Percentiles rank a stretch among this genome's conserved stretches.
Evolutionary conservation across 1,140 invertebrate genomes (phyloP).

Genomic region (Thaumatotibia leucotreta): DNA sequence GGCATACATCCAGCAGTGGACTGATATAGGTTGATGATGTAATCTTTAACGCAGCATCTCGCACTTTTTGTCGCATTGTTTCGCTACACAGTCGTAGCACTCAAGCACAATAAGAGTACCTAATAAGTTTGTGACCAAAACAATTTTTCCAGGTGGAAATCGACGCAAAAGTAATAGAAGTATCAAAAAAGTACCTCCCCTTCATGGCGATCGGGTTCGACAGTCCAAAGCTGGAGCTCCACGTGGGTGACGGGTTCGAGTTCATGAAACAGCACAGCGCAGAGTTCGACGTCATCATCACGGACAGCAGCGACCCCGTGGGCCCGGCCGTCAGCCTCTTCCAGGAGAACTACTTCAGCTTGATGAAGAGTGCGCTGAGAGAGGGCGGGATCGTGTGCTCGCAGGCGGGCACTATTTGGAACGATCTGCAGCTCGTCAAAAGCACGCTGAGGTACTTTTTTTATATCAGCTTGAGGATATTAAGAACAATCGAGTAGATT

Average conservation of each 20-base stretch:
- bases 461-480: too few relatives aligned
- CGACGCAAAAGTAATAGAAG: slow-evolving; percentile 93
- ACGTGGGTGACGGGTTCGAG: slow-evolving; percentile 96
- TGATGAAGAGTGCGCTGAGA: slow-evolving; percentile 90
- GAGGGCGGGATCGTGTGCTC: slow-evolving; percentile 94
- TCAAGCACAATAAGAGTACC: not conserved
- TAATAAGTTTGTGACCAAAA: not conserved
- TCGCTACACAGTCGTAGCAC: too few relatives aligned
- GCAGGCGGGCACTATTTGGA: slow-evolving; percentile 95
- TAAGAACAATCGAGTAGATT: too few relatives aligned
- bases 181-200: slow-evolving; percentile 93
- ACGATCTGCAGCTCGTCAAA: slow-evolving; percentile 87
- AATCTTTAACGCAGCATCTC: too few relatives aligned
- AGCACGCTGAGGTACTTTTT: slow-evolving; percentile 80
- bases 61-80: too few relatives aligned
- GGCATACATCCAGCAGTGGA: too few relatives aligned
- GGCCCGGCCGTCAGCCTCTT: slow-evolving; percentile 87
- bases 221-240: slow-evolving; percentile 88
- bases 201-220: slow-evolving; percentile 92
- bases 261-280: slow-evolving; percentile 92
- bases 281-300: slow-evolving; percentile 98
- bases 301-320: slow-evolving; percentile 97
- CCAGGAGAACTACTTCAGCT: slow-evolving; percentile 91
- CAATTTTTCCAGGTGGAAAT: slow-evolving; percentile 89
- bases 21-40: too few relatives aligned